Base-by-base conservation (phyloP, 2,888 invertebrate genomes). In the Xestoiulus laeticollis region DNA sequence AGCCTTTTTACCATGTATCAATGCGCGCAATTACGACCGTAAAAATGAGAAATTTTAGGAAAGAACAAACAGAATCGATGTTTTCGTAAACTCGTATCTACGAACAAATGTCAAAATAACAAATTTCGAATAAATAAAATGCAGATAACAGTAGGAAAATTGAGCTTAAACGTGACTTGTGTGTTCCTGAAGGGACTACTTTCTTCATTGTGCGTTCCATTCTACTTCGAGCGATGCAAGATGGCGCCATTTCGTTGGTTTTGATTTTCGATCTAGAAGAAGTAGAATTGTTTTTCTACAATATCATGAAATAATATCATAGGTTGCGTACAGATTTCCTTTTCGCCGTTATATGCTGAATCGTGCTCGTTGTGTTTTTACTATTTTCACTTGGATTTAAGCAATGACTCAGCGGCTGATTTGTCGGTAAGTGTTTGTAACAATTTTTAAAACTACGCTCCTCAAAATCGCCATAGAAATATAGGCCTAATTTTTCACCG, bases 231-330 rank as follows among this genome's bases (percentile, higher is more conserved):
- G 22, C 22, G 26, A 68, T 8, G 84, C 38, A 84, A 84, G 84
- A 84, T 84, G 84, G 84, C 84, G 84, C 43, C 84, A 43, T 84
- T 84, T 84, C 84, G 33, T 84, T 84, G 84, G 84, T 38, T 33
- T 84, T 84, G 84, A 84, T 84, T 84, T 84, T 38, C 84, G 84
- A 19, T 33, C 33, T 68, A 68, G 68, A 68, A 68, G 10, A 68
- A 68, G 68, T 68, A 68, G 68, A 68, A 26, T 68, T 68, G 68
- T 68, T 68, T 68, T 68, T 68, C 22, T 26, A 22, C 68, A 8
- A 26, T 22, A 68, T 68, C n/a, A 68, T 68, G 68, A 22, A 68
- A 22, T 68, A 68, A 68, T 68, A 59, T 59, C 19, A 26, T 68
- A 68, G 22, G 26, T 68, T 26, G 68, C 68, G 22, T 22, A 26